Percentiles rank a stretch among this genome's conserved stretches.
These are phyloP conservation scores for Dermochelys coriacea DNA, from an alignment of 2,797 vertebrate species.

Conservation along the genomic window DNA sequence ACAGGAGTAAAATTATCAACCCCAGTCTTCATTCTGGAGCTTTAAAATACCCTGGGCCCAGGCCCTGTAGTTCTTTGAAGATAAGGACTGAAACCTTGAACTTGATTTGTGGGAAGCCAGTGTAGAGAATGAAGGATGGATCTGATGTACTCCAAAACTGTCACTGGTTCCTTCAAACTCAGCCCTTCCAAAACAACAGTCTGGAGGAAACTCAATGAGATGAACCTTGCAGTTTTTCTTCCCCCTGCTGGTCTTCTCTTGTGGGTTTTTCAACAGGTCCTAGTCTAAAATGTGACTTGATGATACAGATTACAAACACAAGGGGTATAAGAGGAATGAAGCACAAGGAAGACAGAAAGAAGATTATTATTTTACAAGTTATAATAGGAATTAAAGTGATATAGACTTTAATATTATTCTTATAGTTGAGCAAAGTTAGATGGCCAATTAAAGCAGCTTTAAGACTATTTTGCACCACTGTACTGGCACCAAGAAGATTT, in stretches of 20 bases:
- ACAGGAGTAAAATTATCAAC: too few species aligned
- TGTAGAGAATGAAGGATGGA: too few species aligned
- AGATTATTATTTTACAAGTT: fast-evolving
- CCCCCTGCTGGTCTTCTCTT: not conserved
- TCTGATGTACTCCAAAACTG: not conserved
- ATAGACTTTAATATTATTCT: not conserved
- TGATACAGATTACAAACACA: not conserved
- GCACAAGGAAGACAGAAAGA: not conserved
- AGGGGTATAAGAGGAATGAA: not conserved
- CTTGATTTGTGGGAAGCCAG: too few species aligned
- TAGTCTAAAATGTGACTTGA: not conserved
- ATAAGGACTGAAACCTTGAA: too few species aligned
- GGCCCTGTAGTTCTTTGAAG: too few species aligned
- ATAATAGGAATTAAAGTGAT: not conserved
- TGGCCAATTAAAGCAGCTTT: not conserved
- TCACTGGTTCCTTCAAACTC: not conserved
- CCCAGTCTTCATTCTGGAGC: too few species aligned
- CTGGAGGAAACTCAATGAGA: not conserved
- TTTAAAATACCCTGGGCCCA: too few species aligned
- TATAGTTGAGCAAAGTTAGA: not conserved
- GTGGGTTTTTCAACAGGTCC: fast-evolving
- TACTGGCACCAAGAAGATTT: not conserved
- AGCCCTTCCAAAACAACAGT: not conserved
- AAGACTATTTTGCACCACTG: not conserved
- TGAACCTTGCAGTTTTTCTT: not conserved